phyloP scores from a whole-genome alignment of 2,888 invertebrate genomes.

The Ichneumon xanthorius region DNA sequence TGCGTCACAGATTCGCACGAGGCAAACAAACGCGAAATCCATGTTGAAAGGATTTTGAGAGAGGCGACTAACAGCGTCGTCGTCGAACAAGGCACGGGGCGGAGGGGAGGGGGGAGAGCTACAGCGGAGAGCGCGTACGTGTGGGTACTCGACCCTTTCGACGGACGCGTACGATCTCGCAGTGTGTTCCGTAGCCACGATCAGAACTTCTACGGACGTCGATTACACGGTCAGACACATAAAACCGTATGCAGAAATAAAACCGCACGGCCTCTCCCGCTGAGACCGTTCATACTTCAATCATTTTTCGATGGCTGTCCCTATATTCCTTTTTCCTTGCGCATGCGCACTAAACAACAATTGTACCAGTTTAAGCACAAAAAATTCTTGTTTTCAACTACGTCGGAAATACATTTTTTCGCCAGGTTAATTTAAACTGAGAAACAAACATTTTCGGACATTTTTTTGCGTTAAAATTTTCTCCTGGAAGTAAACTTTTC shows the following conservation, averaged over 20 bases:
- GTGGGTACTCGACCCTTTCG: slow-evolving; percentile 28
- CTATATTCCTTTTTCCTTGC: background rate
- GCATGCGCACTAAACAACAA: background rate
- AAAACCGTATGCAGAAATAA: slow-evolving; percentile 5
- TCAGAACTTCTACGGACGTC: background rate
- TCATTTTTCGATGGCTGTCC: background rate
- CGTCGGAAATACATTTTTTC: background rate
- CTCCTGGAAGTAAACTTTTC: too few relatives aligned
- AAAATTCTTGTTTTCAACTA: background rate
- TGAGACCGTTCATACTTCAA: background rate
- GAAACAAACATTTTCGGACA: too few relatives aligned
- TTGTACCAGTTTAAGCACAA: background rate
- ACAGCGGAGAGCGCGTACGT: slow-evolving; percentile 8
- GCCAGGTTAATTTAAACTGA: background rate
- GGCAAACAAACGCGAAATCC: slow-evolving; percentile 37
- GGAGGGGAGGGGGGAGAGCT: background rate
- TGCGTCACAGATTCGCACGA: slow-evolving; percentile 35
- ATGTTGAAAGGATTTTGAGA: slow-evolving; percentile 33
- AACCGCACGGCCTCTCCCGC: background rate
- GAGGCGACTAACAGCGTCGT: slow-evolving; percentile 2
- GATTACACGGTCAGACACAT: slow-evolving; percentile 28
- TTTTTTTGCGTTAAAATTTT: background rate
- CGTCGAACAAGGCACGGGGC: slow-evolving; percentile 14
- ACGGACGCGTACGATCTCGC: background rate
- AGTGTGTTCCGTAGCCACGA: background rate